A percentile compares a stretch with the other conserved stretches of the same genome.
These are phyloP conservation scores for Temnothorax rugatulus DNA, from an alignment of 2,888 invertebrate species.

Conservation along the genomic window DNA sequence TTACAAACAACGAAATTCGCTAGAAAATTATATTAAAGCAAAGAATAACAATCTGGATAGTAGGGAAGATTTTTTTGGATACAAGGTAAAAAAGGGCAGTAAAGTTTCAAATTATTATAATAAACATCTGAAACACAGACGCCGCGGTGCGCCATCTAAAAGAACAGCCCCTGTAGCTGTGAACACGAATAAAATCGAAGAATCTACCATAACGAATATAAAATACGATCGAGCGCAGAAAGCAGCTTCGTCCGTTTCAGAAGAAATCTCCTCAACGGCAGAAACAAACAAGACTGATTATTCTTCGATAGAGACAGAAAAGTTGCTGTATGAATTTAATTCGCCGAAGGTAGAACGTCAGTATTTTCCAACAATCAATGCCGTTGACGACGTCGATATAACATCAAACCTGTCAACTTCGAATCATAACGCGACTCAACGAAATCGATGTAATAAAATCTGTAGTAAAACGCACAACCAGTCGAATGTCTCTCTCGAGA, in stretches of 20 bases:
- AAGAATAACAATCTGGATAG: background rate
- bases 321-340: background rate
- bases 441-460: background rate
- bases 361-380: background rate
- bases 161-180: background rate
- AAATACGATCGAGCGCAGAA: background rate
- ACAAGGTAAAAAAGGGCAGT: conserved; percentile 20
- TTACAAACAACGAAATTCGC: background rate
- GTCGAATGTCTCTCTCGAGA: background rate
- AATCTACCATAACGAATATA: background rate
- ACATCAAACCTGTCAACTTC: background rate
- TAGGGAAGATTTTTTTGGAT: conserved; percentile 25
- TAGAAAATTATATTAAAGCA: background rate
- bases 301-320: conserved; percentile 3
- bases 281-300: background rate
- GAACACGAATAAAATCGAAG: background rate
- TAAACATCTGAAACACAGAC: background rate
- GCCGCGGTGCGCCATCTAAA: background rate
- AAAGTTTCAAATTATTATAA: conserved; percentile 28
- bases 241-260: too few species aligned
- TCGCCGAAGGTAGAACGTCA: background rate
- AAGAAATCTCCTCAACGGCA: background rate
- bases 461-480: background rate
- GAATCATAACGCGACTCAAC: background rate
- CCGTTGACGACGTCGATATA: background rate